phyloP scores from a whole-genome alignment of 2,797 vertebrate species.

The Kryptolebias ocellatus region DNA sequence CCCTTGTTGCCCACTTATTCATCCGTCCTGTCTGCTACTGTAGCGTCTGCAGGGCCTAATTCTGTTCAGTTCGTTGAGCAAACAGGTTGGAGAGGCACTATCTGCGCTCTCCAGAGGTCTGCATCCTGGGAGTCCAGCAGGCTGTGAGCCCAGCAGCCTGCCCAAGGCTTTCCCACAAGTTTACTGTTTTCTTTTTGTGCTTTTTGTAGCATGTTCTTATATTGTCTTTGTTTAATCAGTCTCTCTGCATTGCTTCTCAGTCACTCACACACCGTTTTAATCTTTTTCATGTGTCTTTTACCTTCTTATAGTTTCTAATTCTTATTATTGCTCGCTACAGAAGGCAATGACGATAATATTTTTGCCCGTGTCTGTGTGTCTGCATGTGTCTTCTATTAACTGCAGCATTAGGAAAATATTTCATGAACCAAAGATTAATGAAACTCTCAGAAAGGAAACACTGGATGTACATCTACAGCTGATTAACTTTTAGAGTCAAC shows the following conservation, averaged over 20 bases:
- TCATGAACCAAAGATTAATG: too few relatives aligned
- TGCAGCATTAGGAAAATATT: too few relatives aligned
- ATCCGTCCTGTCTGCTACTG: slow-evolving; percentile 25
- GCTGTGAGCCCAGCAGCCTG: slow-evolving; percentile 5
- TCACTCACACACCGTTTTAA: not conserved
- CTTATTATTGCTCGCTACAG: not conserved
- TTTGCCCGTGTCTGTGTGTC: too few relatives aligned
- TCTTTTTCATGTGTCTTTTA: not conserved
- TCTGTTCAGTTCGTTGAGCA: slow-evolving; percentile 44
- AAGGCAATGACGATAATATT: too few relatives aligned
- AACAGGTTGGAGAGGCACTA: slow-evolving; percentile 40
- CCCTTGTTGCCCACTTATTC: slow-evolving; percentile 10
- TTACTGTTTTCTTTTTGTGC: not conserved
- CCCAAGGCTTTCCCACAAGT: slow-evolving; percentile 22
- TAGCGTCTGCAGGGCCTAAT: slow-evolving; percentile 44
- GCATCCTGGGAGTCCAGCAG: slow-evolving; percentile 31
- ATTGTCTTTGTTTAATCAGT: slow-evolving; percentile 12
- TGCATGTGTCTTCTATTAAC: too few relatives aligned
- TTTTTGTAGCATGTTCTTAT: not conserved
- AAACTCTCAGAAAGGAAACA: too few relatives aligned
- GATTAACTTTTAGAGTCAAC: too few relatives aligned
- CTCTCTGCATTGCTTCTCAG: not conserved
- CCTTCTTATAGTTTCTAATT: not conserved
- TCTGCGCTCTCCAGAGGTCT: slow-evolving; percentile 39
- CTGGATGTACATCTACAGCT: too few relatives aligned